Evolutionary conservation across 2,797 vertebrate genomes (phyloP).

Genomic region (Typhlichthys eigenmanni): DNA sequence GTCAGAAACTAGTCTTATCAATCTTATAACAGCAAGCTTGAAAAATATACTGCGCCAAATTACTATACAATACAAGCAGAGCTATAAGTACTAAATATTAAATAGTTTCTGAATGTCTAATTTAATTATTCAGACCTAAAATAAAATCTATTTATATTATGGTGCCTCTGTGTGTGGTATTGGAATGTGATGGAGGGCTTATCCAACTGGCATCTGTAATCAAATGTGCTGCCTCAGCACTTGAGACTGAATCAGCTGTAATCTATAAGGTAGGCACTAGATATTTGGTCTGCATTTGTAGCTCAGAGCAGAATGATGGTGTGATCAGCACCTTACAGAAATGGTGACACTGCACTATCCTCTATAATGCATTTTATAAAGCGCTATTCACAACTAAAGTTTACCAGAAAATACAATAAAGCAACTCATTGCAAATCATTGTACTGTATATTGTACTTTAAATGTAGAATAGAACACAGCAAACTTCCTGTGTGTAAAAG

Average conservation of each 20-base stretch:
- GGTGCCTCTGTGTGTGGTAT: conserved; percentile 26
- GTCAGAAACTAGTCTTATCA: not conserved
- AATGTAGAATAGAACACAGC: not conserved
- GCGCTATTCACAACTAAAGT: not conserved
- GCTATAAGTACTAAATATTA: conserved; percentile 6
- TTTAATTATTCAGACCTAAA: not conserved
- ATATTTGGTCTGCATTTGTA: not conserved
- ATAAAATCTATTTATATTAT: conserved; percentile 2
- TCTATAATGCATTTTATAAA: not conserved
- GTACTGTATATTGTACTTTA: not conserved
- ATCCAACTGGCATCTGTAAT: not conserved
- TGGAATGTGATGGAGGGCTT: conserved; percentile 14
- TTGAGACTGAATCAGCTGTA: conserved; percentile 1
- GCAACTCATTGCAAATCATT: not conserved
- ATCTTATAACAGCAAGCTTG: conserved; percentile 15
- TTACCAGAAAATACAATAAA: conserved; percentile 8
- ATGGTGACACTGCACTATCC: conserved; percentile 11
- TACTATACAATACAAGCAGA: conserved; percentile 3
- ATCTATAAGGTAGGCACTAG: not conserved
- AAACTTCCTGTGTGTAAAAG: not conserved
- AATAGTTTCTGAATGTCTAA: conserved; percentile 14
- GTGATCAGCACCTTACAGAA: conserved; percentile 6
- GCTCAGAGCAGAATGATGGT: conserved; percentile 1
- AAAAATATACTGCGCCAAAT: conserved; percentile 50
- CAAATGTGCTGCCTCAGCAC: conserved; percentile 1